These are phyloP conservation scores for Casuarius casuarius DNA, from an alignment of 2,113 vertebrate genomes.

Conservation along the genomic window DNA sequence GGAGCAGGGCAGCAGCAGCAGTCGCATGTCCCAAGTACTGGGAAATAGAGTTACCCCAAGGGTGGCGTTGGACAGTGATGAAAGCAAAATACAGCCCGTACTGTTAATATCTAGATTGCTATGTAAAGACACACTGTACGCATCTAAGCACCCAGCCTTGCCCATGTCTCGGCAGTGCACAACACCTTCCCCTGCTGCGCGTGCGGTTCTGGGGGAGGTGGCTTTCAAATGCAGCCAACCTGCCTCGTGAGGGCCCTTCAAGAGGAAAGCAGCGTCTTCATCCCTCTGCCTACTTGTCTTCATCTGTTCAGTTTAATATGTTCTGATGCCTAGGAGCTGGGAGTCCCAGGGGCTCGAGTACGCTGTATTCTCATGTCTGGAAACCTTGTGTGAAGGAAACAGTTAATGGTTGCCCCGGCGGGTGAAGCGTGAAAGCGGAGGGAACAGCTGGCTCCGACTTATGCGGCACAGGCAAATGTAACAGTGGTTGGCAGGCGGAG, in stretches of 20 bases:
- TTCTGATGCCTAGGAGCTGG: neutral
- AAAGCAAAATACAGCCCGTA: neutral
- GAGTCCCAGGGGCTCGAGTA: neutral
- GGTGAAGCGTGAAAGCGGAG: neutral
- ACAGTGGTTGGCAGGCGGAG: neutral
- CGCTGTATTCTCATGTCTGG: neutral
- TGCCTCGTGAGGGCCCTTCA: fast-evolving
- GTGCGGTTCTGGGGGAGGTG: neutral
- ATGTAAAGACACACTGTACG: fast-evolving
- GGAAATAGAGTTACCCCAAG: neutral
- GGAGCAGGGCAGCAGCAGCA: neutral
- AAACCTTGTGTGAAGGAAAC: neutral
- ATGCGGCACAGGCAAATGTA: neutral
- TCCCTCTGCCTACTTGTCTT: neutral
- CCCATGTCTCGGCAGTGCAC: neutral
- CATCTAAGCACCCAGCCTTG: neutral
- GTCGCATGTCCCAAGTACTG: neutral
- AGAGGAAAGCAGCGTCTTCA: neutral
- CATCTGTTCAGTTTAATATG: neutral
- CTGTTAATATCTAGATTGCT: neutral
- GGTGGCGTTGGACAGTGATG: neutral
- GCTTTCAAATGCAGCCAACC: neutral
- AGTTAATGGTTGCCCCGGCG: neutral
- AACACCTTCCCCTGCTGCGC: neutral
- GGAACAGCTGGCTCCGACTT: neutral